These are phyloP conservation scores for Chionoecetes opilio DNA, from an alignment of 1,140 invertebrate genomes.

Conservation along the genomic window DNA sequence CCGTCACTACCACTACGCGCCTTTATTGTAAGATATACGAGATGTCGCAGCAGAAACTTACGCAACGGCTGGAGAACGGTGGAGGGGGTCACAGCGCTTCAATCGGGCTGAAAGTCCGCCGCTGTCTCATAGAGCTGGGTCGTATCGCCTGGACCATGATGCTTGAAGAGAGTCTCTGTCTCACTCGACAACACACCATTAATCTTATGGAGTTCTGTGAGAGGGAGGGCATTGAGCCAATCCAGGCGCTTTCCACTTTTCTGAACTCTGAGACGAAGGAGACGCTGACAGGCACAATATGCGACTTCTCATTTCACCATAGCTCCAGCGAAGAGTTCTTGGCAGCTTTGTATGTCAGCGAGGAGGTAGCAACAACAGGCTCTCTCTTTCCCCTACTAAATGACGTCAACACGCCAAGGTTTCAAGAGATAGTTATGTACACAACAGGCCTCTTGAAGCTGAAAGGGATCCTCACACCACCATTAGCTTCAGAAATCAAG, in stretches of 20 bases:
- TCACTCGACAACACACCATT: slow-evolving; percentile 55
- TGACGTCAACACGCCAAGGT: slow-evolving; percentile 36
- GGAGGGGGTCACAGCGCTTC: slow-evolving; percentile 55
- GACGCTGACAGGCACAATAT: slow-evolving; percentile 55
- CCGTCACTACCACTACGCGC: slow-evolving; percentile 65
- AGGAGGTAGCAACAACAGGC: not conserved
- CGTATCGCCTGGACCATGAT: slow-evolving; percentile 78
- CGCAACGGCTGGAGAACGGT: slow-evolving; percentile 38
- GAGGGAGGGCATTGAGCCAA: slow-evolving; percentile 72
- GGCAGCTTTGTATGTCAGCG: slow-evolving; percentile 63
- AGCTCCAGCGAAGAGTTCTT: slow-evolving; percentile 70
- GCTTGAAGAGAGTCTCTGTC: slow-evolving; percentile 50
- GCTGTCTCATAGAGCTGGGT: slow-evolving; percentile 61
- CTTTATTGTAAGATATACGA: slow-evolving; percentile 71
- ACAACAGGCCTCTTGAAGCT: slow-evolving; percentile 65
- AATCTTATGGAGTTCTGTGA: slow-evolving; percentile 70
- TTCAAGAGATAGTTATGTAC: slow-evolving; percentile 63
- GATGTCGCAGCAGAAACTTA: slow-evolving; percentile 72
- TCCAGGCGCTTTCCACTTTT: slow-evolving; percentile 77
- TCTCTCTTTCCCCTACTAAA: slow-evolving; percentile 41
- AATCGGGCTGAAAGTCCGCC: slow-evolving; percentile 55
- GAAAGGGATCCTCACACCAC: slow-evolving; percentile 38
- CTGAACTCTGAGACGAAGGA: slow-evolving; percentile 68
- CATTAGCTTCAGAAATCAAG: slow-evolving; percentile 59
- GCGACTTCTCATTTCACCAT: slow-evolving; percentile 76